Percentiles rank a stretch among this genome's conserved stretches.
These are phyloP conservation scores for Branchipolynoe longqiensis DNA, from an alignment of 2,888 invertebrate genomes.

Conservation along the genomic window DNA sequence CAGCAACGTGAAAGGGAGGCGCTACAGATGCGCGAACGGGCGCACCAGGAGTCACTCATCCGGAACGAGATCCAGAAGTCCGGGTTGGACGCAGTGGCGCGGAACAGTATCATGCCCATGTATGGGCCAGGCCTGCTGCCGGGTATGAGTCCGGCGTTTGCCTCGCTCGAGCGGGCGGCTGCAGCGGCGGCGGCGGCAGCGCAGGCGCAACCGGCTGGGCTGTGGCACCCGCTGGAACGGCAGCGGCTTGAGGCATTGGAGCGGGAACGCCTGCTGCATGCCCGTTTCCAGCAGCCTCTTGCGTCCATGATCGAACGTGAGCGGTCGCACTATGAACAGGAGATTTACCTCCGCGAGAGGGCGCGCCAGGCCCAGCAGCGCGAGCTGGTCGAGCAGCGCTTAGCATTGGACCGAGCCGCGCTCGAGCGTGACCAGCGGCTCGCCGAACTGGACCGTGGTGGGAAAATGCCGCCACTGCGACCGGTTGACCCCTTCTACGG, in stretches of 20 bases:
- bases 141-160: conserved; percentile 26
- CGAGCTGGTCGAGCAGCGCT: conserved; percentile 18
- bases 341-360: conserved; percentile 58
- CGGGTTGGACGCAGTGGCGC: background rate
- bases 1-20: conserved; percentile 30
- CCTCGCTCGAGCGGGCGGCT: conserved; percentile 57
- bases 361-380: conserved; percentile 37
- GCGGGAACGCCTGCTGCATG: conserved; percentile 54
- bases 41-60: background rate
- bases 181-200: background rate
- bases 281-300: conserved; percentile 48
- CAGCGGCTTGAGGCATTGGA: conserved; percentile 59
- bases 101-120: conserved; percentile 40
- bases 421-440: conserved; percentile 57
- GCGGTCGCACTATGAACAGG: conserved; percentile 86
- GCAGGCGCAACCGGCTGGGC: too few relatives aligned
- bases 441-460: conserved; percentile 30
- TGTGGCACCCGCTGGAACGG: conserved; percentile 57
- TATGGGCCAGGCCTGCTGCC: conserved; percentile 44
- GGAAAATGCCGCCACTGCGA: conserved; percentile 55
- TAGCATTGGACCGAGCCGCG: conserved; percentile 40
- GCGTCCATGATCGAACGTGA: conserved; percentile 77
- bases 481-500: conserved; percentile 36
- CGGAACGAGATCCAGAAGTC: conserved; percentile 30
- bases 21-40: conserved; percentile 8